Base-by-base conservation (phyloP, 1,140 invertebrate genomes). In the Aphaenogaster rudis region DNA sequence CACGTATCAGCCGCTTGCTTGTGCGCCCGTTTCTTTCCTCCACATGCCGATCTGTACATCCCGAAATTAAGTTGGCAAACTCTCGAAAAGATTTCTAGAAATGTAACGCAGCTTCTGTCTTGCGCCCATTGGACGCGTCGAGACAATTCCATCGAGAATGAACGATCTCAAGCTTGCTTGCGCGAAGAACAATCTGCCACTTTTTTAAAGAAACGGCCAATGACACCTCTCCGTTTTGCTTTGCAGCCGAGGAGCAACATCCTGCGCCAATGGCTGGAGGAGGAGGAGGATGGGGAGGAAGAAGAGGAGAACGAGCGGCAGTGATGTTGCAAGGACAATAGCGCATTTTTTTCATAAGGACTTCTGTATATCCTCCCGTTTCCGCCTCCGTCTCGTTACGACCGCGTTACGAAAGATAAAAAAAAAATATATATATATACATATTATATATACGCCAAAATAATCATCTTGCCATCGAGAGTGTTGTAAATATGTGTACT, bases 401-500 rank as follows among this genome's bases (percentile, higher is more conserved):
- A 89, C 13, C 82, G 69, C 88, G 88, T 79, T 90, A 84, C 15
- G 50, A 82, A 17, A 79, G 76, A 74, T 50, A 71, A 89, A 86
- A 72, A n/a, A 21, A 76, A 48, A 45, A 86, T 33, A 81, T 48
- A 79, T 88, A 77, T 69, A 86, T 88, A 89, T 89, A 89, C 85
- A 88, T 85, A 80, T 86, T 89, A 91, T 78, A 91, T 88, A 76
- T 88, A 90, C 91, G 86, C 64, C 85, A 93, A 88, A 91, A 92
- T 91, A 92, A 93, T 92, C 86, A 91, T 93, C 94, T 94, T 94
- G 92, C 91, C 93, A 94, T 93, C 93, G 92, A 95, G 92, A 95
- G 94, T 95, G 94, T 94, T 95, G 95, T 95, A 95, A 95, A 95
- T 95, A 95, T 94, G 93, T 95, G 95, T 95, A 95, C 95, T 95